These are phyloP conservation scores for Poeciliopsis gracilis DNA, from an alignment of 2,797 vertebrate species.

Conservation along the genomic window DNA sequence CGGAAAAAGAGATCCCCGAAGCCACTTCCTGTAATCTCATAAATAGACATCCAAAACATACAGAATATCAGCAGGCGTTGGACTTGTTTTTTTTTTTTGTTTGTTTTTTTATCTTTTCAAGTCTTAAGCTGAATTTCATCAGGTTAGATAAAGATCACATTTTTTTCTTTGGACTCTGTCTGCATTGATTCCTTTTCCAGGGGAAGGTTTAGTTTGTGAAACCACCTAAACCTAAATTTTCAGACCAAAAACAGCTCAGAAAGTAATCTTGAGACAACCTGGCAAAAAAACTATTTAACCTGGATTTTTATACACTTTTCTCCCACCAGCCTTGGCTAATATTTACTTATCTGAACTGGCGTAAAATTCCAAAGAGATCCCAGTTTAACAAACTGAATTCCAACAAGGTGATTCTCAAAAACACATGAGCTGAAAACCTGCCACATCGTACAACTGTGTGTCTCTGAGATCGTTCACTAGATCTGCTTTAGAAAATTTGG, in stretches of 20 bases:
- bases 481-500: background rate
- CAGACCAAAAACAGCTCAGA: background rate
- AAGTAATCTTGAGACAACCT: background rate
- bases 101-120: background rate
- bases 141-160: background rate
- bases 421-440: background rate
- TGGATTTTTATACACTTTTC: background rate
- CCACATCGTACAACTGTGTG: background rate
- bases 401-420: background rate
- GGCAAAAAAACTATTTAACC: background rate
- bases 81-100: background rate
- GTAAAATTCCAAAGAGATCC: background rate
- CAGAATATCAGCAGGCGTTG: slow-evolving; percentile 41
- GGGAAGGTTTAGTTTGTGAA: background rate
- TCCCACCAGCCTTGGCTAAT: background rate
- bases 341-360: background rate
- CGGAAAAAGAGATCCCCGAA: slow-evolving; percentile 50
- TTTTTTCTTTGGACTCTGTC: background rate
- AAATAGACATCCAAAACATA: slow-evolving; percentile 61
- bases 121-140: background rate
- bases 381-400: background rate
- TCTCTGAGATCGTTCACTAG: background rate
- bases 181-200: background rate
- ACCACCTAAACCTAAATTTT: background rate
- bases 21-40: slow-evolving; percentile 69